A percentile compares a stretch with the other conserved stretches of the same genome.
Conservation (phyloP, 2,888 invertebrate species). For the Drosophila melanosoma region DNA sequence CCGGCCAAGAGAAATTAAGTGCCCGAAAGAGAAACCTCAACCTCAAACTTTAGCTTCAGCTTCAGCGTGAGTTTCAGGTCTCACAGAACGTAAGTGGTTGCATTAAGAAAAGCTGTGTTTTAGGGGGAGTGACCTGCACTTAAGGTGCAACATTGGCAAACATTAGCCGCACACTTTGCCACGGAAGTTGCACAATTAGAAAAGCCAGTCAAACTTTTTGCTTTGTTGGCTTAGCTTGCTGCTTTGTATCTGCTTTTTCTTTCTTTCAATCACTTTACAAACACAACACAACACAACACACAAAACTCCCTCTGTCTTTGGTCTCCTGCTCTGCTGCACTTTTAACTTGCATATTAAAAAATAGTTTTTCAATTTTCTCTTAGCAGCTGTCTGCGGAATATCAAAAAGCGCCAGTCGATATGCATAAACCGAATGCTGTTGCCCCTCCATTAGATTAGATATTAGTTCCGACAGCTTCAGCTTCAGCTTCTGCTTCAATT, state of each 20-base stretch:
- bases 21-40: conserved; percentile 49
- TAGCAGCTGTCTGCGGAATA: conserved; percentile 69
- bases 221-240: conserved; percentile 32
- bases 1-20: conserved; percentile 70
- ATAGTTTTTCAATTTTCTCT: conserved; percentile 61
- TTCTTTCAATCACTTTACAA: not conserved
- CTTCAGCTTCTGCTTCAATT: conserved; percentile 26
- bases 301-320: not conserved
- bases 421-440: conserved; percentile 75
- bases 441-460: conserved; percentile 68
- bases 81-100: conserved; percentile 40
- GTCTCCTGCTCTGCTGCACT: conserved; percentile 3
- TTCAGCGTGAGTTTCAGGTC: not conserved
- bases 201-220: conserved; percentile 74
- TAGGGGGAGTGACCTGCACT: conserved; percentile 56
- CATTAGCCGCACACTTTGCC: conserved; percentile 78
- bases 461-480: conserved; percentile 67
- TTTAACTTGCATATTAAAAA: conserved; percentile 72
- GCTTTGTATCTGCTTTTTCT: conserved; percentile 11
- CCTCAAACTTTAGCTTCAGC: not conserved
- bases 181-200: conserved; percentile 80
- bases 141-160: conserved; percentile 72
- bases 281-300: not conserved
- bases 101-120: conserved; percentile 75
- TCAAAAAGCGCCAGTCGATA: conserved; percentile 71